Evolutionary conservation across 2,797 vertebrate species (phyloP).

Genomic region (Silurus lanzhouensis): DNA sequence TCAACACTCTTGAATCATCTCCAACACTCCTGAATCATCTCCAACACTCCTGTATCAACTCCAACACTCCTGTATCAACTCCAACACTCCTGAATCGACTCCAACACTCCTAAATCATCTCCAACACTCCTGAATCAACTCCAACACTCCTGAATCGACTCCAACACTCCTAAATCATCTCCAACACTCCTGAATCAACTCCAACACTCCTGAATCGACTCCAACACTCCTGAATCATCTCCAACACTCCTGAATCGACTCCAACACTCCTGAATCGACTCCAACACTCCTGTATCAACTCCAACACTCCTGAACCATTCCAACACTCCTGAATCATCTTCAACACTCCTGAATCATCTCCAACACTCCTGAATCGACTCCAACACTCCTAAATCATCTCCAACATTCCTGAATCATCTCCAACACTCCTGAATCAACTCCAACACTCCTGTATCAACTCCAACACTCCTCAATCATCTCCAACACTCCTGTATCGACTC

Average conservation of each 20-base stretch:
- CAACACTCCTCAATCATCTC: background rate
- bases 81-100: background rate
- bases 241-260: background rate
- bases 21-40: background rate
- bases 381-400: no score
- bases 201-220: background rate
- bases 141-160: background rate
- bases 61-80: background rate
- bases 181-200: background rate
- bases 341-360: background rate
- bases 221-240: background rate
- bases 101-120: background rate
- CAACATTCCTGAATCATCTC: background rate
- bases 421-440: background rate
- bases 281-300: no score
- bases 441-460: background rate
- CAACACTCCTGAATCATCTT: background rate
- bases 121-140: background rate
- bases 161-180: background rate
- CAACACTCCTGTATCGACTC: background rate
- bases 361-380: background rate
- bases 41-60: background rate
- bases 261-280: background rate
- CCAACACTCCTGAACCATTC: background rate
- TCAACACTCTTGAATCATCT: background rate